Evolutionary conservation across 2,113 vertebrate species (phyloP).

Genomic region (Vulpes vulpes): DNA sequence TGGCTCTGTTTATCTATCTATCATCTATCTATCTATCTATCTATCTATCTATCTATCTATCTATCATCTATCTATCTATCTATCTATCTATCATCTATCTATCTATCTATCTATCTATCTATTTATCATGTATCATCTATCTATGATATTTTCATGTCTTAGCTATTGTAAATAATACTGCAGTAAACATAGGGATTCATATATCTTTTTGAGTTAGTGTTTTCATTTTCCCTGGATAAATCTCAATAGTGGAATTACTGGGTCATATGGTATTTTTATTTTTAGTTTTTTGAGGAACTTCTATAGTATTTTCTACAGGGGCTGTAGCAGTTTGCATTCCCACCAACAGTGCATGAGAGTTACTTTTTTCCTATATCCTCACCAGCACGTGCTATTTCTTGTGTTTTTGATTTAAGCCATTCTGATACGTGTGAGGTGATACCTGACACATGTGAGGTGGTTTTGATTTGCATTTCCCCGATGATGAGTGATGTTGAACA

Average conservation of each 20-base stretch:
- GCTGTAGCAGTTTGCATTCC: not conserved
- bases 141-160: not conserved
- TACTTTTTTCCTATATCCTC: not conserved
- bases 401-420: not conserved
- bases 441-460: not conserved
- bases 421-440: not conserved
- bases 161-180: not conserved
- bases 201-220: not conserved
- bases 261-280: not conserved
- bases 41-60: no score
- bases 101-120: no score
- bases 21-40: no score
- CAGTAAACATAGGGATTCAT: not conserved
- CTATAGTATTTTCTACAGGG: not conserved
- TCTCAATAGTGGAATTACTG: not conserved
- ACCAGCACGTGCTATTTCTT: not conserved
- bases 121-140: no score
- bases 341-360: not conserved
- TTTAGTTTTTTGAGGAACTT: not conserved
- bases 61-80: no score
- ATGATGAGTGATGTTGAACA: not conserved
- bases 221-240: not conserved
- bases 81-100: no score
- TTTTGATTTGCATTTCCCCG: not conserved
- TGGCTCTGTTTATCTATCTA: not conserved